A percentile compares a stretch with the other conserved stretches of the same genome.
phyloP scores from a whole-genome alignment of 1,140 invertebrate species.

The Drosophila asahinai region DNA sequence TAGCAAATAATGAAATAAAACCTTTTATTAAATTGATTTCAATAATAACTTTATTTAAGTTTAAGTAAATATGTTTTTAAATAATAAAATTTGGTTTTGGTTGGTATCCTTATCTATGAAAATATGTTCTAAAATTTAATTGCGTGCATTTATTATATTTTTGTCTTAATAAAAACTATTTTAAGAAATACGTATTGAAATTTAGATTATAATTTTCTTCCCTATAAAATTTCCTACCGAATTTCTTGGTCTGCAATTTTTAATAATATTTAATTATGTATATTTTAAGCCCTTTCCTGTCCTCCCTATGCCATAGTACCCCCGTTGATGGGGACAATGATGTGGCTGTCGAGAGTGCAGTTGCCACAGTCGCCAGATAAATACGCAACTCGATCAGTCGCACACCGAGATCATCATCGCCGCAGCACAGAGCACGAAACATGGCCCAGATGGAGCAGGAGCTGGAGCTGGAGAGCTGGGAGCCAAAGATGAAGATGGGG shows the following conservation, averaged over 20 bases:
- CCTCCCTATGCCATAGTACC: slow-evolving; percentile 10
- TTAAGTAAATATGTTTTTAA: background rate
- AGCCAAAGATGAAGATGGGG: slow-evolving; percentile 9
- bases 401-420: slow-evolving; percentile 60
- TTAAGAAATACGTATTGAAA: background rate
- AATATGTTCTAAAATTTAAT: no score
- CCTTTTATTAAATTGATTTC: background rate
- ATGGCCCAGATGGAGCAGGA: slow-evolving; percentile 51
- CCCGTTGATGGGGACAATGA: slow-evolving; percentile 40
- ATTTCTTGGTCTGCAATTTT: background rate
- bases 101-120: no score
- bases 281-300: background rate
- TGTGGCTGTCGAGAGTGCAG: slow-evolving; percentile 63
- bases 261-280: background rate
- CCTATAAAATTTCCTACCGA: background rate
- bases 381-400: slow-evolving; percentile 70
- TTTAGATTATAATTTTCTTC: background rate
- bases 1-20: background rate
- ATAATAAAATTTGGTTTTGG: background rate
- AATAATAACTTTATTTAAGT: background rate
- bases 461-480: slow-evolving; percentile 1
- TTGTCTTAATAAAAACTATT: background rate
- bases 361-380: slow-evolving; percentile 70
- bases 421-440: slow-evolving; percentile 55
- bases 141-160: no score